These are phyloP conservation scores for Lasioglossum marginatum DNA, from an alignment of 2,888 invertebrate genomes.

Conservation along the genomic window DNA sequence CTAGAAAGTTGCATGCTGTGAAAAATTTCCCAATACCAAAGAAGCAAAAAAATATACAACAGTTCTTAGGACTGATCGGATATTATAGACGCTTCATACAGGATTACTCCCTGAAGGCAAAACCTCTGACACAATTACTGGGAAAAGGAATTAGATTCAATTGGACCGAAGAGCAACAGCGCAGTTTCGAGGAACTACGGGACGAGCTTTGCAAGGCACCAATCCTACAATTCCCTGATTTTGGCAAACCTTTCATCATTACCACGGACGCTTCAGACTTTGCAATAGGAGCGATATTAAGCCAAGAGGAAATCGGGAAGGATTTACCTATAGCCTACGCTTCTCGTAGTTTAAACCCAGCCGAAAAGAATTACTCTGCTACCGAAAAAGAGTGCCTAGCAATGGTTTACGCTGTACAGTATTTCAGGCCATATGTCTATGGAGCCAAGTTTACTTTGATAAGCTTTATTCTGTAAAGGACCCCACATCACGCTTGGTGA, in stretches of 20 bases:
- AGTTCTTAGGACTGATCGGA: slow-evolving; percentile 2
- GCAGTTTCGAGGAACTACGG: not conserved
- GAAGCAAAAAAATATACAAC: not conserved
- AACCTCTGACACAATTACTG: not conserved
- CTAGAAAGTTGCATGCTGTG: not conserved
- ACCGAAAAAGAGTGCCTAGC: no score
- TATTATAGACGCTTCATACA: not conserved
- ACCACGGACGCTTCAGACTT: slow-evolving; percentile 16
- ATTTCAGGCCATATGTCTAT: no score
- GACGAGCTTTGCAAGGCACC: not conserved
- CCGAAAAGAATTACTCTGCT: no score
- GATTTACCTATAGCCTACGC: no score
- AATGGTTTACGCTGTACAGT: no score
- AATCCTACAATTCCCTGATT: slow-evolving; percentile 6
- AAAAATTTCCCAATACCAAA: not conserved
- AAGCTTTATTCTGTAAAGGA: slow-evolving; percentile 9
- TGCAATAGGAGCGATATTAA: not conserved
- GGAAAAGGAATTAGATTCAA: not conserved
- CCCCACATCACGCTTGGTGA: not conserved
- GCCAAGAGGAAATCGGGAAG: not conserved
- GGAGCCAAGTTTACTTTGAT: not conserved
- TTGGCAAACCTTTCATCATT: not conserved
- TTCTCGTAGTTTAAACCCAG: no score
- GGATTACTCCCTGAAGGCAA: not conserved
- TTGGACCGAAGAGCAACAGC: not conserved